Conservation (phyloP, 2,888 invertebrate species). For the Ypsolopha scabrella region DNA sequence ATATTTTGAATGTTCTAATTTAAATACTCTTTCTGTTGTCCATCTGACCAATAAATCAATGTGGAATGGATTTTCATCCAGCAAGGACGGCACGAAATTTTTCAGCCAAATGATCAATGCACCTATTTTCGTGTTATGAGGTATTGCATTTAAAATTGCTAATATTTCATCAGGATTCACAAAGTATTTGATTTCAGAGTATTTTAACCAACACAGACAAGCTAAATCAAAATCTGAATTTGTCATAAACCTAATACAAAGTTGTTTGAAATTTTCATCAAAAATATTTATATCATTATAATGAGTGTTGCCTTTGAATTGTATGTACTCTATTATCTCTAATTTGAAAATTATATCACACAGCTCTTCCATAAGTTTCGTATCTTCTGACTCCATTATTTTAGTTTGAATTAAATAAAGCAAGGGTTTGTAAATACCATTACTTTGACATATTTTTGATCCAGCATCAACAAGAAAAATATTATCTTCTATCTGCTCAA, state of each 20-base stretch:
- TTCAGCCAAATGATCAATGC: conserved; percentile 56
- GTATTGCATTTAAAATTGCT: conserved; percentile 45
- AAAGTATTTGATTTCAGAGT: conserved; percentile 35
- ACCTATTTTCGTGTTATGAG: conserved; percentile 51
- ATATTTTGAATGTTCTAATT: conserved; percentile 52
- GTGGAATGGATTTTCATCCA: conserved; percentile 54
- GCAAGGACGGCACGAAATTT: conserved; percentile 47
- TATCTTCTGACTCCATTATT: conserved; percentile 26
- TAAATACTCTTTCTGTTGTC: conserved; percentile 55
- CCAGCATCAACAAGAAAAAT: conserved; percentile 30
- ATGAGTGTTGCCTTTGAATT: conserved; percentile 38
- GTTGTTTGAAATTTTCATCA: conserved; percentile 35
- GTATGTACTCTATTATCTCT: conserved; percentile 52
- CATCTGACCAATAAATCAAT: conserved; percentile 60
- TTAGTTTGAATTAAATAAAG: conserved; percentile 44
- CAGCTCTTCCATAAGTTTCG: conserved; percentile 22
- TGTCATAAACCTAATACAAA: conserved; percentile 43
- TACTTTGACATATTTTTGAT: conserved; percentile 34
- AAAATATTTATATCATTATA: conserved; percentile 41
- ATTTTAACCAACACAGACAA: conserved; percentile 59
- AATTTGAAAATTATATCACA: conserved; percentile 46
- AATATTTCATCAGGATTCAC: conserved; percentile 33
- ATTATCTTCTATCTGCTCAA: conserved; percentile 41
- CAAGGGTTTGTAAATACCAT: conserved; percentile 36
- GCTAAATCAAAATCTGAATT: conserved; percentile 57